These are phyloP conservation scores for Calidris pugnax DNA, from an alignment of 2,113 vertebrate species.

Conservation along the genomic window DNA sequence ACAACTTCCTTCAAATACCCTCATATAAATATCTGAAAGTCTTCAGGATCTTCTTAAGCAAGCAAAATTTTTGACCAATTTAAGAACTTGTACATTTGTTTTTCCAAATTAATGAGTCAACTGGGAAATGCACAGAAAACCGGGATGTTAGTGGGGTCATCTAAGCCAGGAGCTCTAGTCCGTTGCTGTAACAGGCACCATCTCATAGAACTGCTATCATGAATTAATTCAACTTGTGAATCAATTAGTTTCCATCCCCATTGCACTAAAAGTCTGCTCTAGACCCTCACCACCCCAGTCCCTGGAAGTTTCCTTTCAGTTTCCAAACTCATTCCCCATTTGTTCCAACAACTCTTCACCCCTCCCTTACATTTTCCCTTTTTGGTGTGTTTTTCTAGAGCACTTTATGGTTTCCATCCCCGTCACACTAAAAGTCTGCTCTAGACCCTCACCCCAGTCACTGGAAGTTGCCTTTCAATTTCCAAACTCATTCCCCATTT, in stretches of 20 bases:
- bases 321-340: not conserved
- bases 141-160: not conserved
- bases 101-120: not conserved
- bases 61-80: not conserved
- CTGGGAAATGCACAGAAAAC: not conserved
- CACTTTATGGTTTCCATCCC: not conserved
- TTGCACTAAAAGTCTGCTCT: not conserved
- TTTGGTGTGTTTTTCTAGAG: not conserved
- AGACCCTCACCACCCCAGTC: not conserved
- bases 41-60: not conserved
- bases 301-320: not conserved
- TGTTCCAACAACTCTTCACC: not conserved
- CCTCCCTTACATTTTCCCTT: not conserved
- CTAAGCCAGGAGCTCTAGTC: not conserved
- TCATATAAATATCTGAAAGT: not conserved
- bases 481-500: not conserved
- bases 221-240: not conserved
- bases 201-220: not conserved
- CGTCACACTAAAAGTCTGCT: not conserved
- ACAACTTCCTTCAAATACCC: not conserved
- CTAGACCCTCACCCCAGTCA: not conserved
- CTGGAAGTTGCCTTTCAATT: too few species aligned
- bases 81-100: not conserved
- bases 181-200: not conserved
- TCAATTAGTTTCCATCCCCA: fast-evolving